Evolutionary conservation across 1,140 invertebrate genomes (phyloP), one percentile per base, ranked within the genome.

Genomic region (Formica exsecta): DNA sequence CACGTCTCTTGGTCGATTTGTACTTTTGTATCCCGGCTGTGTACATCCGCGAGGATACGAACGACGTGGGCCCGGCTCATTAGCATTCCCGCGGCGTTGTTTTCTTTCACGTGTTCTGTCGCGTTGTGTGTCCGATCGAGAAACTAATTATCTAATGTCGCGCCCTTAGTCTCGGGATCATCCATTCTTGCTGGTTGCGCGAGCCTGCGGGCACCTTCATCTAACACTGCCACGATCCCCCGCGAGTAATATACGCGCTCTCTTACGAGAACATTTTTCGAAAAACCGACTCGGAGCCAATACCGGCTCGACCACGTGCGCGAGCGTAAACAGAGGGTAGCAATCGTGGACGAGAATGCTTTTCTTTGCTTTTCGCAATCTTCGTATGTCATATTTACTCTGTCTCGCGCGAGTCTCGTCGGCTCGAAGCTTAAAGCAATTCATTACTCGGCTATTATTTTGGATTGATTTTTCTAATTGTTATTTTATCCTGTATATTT

Each of bases 81-180:
- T 90, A 90, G 75, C 81, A 90, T 90, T 91, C 89, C 57, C 25
- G 38, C 8, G 22, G 44, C 48, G 83, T 88, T 86, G 81, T 86
- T 86, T 91, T 83, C 70, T 86, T 90, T 86, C 25, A 22, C 64
- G 44, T 86, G 62, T 80, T 76, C 57, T 25, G 59, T 80, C 86
- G 86, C 77, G 41, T 62, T 74, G 85, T 87, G 85, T 87, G 92
- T 92, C 89, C 89, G 87, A 92, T 93, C 88, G 90, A 87, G 89
- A 93, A 93, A 93, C 91, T 93, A 93, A 93, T 93, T 93, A 93
- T 90, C 92, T 87, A 85, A 87, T 87, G 90, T 87, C 91, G 71
- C 80, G 38, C 75, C 89, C 87, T 91, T 80, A 75, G 86, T 84
- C 81, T 57, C 66, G 16, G n/a, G 68, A 85, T 74, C 87, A 91